Evolutionary conservation across 2,113 vertebrate genomes (phyloP), one percentile per base, ranked within the genome.

Genomic region (Leucosticte australis): DNA sequence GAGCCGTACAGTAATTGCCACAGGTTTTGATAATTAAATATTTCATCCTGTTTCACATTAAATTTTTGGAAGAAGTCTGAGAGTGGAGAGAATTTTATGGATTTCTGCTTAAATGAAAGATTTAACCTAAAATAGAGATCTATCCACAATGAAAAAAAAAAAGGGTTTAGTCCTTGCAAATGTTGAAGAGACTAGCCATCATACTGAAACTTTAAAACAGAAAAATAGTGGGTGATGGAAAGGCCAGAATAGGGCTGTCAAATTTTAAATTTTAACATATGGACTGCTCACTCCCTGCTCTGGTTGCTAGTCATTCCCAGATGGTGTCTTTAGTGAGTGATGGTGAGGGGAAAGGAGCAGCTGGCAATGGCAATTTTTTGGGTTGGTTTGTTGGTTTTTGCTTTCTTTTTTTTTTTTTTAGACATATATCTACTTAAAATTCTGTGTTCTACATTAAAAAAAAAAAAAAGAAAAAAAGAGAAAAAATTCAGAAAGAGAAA

Each of bases 201-300:
- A 4, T 73, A 83, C 30, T 0, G 0, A 91, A 95, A 83, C 27
- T n/a, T 74, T 50, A 83, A 91, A 90, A 60, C 35, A 95, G 64
- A 77, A 90, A 85, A 93, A 90, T 50, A 95, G 35, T 33, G 64
- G 93, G 55, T 88, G 84, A 94, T 90, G 49, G 87, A 92, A 92
- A 95, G 95, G 94, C 88, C 91, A 94, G 71, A 90, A 93, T 63
- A 93, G 30, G 90, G 68, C 80, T 96, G 95, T 97, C 83, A 93
- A 93, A 93, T 96, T 93, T 94, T 80, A 95, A 73, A 96, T 96
- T 96, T 96, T 95, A 92, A 95, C 96, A 97, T 97, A 97, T 95
- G 96, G 94, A 97, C 92, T 96, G 94, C 95, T 97, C 94, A 94
- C 90, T 97, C 96, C 52, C 91, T 97, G 96, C 94, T 96, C 83